These are phyloP conservation scores for Cairina moschata DNA, from an alignment of 2,113 vertebrate species.

Conservation along the genomic window DNA sequence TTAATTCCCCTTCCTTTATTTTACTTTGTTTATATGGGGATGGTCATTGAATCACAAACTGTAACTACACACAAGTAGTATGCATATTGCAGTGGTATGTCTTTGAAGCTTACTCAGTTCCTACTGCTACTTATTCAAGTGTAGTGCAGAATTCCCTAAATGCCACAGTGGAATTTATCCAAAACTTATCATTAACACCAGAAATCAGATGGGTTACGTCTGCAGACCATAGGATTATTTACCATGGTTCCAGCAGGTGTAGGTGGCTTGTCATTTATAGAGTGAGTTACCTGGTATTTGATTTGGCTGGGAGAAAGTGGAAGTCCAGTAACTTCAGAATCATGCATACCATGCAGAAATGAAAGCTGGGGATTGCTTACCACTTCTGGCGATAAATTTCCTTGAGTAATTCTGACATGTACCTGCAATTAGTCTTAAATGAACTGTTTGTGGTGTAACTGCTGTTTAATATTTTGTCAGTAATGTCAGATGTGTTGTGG, in stretches of 20 bases:
- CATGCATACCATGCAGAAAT: background rate
- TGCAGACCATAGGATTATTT: background rate
- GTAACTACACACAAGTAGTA: background rate
- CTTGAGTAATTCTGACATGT: slow-evolving; percentile 56
- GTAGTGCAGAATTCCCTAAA: background rate
- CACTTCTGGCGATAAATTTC: slow-evolving; percentile 10
- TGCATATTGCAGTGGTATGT: background rate
- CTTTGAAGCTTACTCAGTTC: background rate
- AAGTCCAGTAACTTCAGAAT: background rate
- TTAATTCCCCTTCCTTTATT: background rate
- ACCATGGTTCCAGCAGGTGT: background rate
- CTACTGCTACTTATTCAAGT: background rate
- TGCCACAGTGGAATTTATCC: background rate
- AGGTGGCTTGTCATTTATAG: background rate
- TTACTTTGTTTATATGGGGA: background rate
- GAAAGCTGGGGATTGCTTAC: slow-evolving; percentile 14
- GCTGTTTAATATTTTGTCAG: slow-evolving; percentile 74
- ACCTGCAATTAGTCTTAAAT: slow-evolving; percentile 60
- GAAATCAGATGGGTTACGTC: background rate
- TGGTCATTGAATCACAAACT: background rate
- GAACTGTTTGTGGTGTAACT: slow-evolving; percentile 67
- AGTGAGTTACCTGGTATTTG: background rate
- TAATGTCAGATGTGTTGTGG: slow-evolving; percentile 74
- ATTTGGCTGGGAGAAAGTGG: background rate
- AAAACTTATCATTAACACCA: background rate